phyloP scores from a whole-genome alignment of 1,140 invertebrate genomes.

The Macrobrachium rosenbergii region DNA sequence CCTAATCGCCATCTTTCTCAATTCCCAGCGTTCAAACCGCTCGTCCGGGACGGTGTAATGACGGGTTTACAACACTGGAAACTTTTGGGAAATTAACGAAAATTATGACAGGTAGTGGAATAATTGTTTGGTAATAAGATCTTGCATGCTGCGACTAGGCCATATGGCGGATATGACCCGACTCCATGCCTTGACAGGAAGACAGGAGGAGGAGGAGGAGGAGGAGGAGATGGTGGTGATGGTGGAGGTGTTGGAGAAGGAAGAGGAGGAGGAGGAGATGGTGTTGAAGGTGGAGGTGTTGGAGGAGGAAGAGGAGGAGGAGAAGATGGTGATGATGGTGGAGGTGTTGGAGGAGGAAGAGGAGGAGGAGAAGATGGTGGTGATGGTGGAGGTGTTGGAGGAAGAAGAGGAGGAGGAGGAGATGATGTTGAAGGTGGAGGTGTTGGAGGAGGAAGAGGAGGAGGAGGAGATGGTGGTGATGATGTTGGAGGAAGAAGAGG shows the following conservation, averaged over 20 bases:
- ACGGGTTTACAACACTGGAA: constrained; percentile 20
- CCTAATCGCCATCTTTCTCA: not conserved
- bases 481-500: too few relatives aligned
- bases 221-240: not conserved
- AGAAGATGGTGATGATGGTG: too few relatives aligned
- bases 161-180: constrained; percentile 12
- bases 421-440: too few relatives aligned
- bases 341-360: too few relatives aligned
- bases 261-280: too few relatives aligned
- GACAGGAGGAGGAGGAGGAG: not conserved
- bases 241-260: not conserved
- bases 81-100: constrained; percentile 27
- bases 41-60: not conserved
- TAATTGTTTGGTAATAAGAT: constrained; percentile 26
- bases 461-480: too few relatives aligned
- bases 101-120: constrained; percentile 25
- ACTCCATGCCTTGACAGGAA: not conserved
- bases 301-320: too few relatives aligned
- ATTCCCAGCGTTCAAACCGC: not conserved
- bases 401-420: too few relatives aligned
- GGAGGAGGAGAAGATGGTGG: too few relatives aligned
- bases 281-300: too few relatives aligned
- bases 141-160: constrained; percentile 9
- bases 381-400: too few relatives aligned
- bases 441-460: too few relatives aligned